These are phyloP conservation scores for Chelmon rostratus DNA, from an alignment of 2,797 vertebrate species.

Conservation along the genomic window DNA sequence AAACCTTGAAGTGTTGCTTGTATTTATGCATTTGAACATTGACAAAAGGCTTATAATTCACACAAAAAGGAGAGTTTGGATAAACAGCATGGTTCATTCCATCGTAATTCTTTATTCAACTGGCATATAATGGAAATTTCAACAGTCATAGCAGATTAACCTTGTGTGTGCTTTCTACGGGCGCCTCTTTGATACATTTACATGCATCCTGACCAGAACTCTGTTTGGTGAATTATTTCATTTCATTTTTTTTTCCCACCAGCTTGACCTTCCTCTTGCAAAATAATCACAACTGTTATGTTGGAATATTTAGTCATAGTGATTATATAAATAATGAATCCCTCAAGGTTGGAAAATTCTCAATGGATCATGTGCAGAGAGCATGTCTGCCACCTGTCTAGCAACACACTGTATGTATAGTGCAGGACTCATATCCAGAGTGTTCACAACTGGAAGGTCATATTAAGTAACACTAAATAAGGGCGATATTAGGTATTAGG, in stretches of 20 bases:
- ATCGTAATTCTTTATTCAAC: conserved; percentile 88
- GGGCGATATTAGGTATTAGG: too few species aligned
- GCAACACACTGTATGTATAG: conserved; percentile 16
- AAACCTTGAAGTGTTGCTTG: conserved; percentile 64
- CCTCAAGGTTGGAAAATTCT: conserved; percentile 84
- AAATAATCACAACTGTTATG: conserved; percentile 96
- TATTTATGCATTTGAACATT: conserved; percentile 73
- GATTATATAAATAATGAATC: conserved; percentile 92
- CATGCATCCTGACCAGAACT: conserved; percentile 91
- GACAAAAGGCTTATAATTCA: conserved; percentile 74
- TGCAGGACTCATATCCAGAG: conserved; percentile 10
- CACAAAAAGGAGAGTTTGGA: conserved; percentile 75
- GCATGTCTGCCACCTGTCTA: conserved; percentile 55
- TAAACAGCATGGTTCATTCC: conserved; percentile 83
- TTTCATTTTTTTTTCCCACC: conserved; percentile 90
- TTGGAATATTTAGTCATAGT: conserved; percentile 94
- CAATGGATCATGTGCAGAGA: conserved; percentile 53
- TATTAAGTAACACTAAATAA: conserved; percentile 26
- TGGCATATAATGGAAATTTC: conserved; percentile 92
- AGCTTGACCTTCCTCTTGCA: conserved; percentile 92
- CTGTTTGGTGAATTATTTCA: conserved; percentile 93
- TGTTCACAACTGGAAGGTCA: conserved; percentile 31
- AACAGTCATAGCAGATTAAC: conserved; percentile 98
- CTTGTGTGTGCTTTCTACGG: conserved; percentile 87
- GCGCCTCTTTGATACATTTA: conserved; percentile 92